phyloP scores from a whole-genome alignment of 2,888 invertebrate species.

The Oxyteleia sp. region DNA sequence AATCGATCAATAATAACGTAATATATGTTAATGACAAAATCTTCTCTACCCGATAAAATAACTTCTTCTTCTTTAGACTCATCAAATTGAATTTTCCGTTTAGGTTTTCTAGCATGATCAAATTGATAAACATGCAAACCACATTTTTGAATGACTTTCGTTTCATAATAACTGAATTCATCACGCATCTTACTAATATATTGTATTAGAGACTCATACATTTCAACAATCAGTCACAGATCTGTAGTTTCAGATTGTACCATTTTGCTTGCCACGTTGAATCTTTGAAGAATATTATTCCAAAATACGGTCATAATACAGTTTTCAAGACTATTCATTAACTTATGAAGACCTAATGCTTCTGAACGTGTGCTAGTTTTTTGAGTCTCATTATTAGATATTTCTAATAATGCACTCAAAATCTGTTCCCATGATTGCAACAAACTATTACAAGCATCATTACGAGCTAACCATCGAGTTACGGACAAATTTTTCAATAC shows the following conservation, averaged over 20 bases:
- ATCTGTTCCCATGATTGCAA: constrained; percentile 31
- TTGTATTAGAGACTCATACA: constrained; percentile 46
- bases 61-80: constrained; percentile 1
- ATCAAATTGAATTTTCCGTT: constrained; percentile 31
- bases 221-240: constrained; percentile 39
- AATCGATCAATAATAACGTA: constrained; percentile 35
- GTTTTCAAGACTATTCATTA: constrained; percentile 36
- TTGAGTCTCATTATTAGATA: constrained; percentile 44
- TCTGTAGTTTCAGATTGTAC: constrained; percentile 44
- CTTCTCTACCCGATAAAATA: constrained; percentile 2
- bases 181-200: constrained; percentile 20
- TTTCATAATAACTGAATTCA: constrained; percentile 41
- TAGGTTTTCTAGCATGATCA: constrained; percentile 18
- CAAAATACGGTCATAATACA: constrained; percentile 54
- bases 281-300: constrained; percentile 51
- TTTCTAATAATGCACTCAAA: constrained; percentile 23
- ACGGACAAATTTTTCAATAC: constrained; percentile 52
- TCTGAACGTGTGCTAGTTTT: constrained; percentile 49
- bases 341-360: constrained; percentile 41
- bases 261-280: constrained; percentile 47
- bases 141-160: constrained; percentile 43
- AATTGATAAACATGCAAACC: constrained; percentile 15
- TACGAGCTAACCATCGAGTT: constrained; percentile 66
- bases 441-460: constrained; percentile 59
- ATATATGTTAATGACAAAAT: constrained; percentile 6